Base-by-base conservation (phyloP, 1,140 invertebrate genomes). In the Reticulitermes speratus region DNA sequence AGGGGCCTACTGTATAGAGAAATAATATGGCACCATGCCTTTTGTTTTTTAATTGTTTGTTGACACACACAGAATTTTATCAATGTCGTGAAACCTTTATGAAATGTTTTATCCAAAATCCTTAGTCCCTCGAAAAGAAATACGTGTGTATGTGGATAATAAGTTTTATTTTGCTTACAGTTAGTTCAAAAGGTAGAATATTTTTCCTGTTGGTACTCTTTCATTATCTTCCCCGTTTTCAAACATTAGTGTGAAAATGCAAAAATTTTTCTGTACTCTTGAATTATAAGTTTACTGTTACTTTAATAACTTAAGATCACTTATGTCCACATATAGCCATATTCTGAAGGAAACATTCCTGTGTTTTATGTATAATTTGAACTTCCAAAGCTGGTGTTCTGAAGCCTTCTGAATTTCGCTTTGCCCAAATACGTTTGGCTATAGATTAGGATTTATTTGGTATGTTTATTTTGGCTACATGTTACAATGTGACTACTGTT, bases 1-100 rank as follows among this genome's bases (percentile, higher is more conserved):
- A 82, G 85, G 85, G 85, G 85, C 85, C 85, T 85, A 85, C 65
- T 85, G 85, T 85, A 82, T 85, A 85, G 85, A 85, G 85, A 85
- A 85, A 65, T 84, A 52, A 59, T 75, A 85, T 38, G 85, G 85
- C 75, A 85, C 85, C 85, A 85, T 59, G 32, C 85, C 55, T 85
- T 75, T 85, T 69, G 52, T 85, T 69, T 69, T 85, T 85, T 85
- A 59, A 55, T 85, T 85, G 55, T 55, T 85, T 75, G 59, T 75
- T 75, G 85, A 85, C 30, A 82, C 55, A 85, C 83, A 52, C 83
- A 84, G 45, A 85, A 85, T 55, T 69, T 59, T 85, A 85, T 85
- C 55, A 32, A 85, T 85, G 85, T 85, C 85, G 85, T 85, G 59
- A 85, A 32, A 75, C 85, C 44, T 85, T 85, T 85, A 32, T 23